These are phyloP conservation scores for Aphidoletes aphidimyza DNA, from an alignment of 2,888 invertebrate genomes.

Conservation along the genomic window DNA sequence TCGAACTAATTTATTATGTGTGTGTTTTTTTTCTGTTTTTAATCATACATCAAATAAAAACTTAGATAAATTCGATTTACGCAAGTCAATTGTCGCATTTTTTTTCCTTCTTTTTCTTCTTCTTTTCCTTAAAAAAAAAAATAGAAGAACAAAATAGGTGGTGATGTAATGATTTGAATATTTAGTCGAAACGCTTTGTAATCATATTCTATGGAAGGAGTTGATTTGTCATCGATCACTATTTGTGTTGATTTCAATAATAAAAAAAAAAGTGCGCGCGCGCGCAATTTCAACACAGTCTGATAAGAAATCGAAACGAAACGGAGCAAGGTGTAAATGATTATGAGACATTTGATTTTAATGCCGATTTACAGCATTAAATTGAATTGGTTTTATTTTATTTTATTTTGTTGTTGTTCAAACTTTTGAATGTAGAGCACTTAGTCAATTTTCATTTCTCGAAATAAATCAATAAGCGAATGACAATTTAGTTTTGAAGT, in stretches of 20 bases:
- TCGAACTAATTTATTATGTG: too few relatives aligned
- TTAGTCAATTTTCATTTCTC: neutral
- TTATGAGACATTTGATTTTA: constrained; percentile 36
- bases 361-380: constrained; percentile 30
- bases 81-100: too few relatives aligned
- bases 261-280: neutral
- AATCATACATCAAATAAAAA: too few relatives aligned
- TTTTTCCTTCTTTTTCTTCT: too few relatives aligned
- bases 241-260: constrained; percentile 35
- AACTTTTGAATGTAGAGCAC: constrained; percentile 12
- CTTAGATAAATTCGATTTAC: too few relatives aligned
- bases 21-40: too few relatives aligned
- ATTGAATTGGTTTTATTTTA: neutral
- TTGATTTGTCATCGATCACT: constrained; percentile 9
- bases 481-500: neutral
- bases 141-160: neutral
- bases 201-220: neutral
- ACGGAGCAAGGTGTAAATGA: constrained; percentile 46
- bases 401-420: neutral
- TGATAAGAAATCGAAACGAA: constrained; percentile 20
- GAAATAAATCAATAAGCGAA: constrained; percentile 54
- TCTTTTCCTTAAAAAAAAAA: too few relatives aligned
- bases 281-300: neutral
- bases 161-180: constrained; percentile 53
- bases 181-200: constrained; percentile 18